Base-by-base conservation (phyloP, 2,113 vertebrate species). In the Thalassoma bifasciatum region DNA sequence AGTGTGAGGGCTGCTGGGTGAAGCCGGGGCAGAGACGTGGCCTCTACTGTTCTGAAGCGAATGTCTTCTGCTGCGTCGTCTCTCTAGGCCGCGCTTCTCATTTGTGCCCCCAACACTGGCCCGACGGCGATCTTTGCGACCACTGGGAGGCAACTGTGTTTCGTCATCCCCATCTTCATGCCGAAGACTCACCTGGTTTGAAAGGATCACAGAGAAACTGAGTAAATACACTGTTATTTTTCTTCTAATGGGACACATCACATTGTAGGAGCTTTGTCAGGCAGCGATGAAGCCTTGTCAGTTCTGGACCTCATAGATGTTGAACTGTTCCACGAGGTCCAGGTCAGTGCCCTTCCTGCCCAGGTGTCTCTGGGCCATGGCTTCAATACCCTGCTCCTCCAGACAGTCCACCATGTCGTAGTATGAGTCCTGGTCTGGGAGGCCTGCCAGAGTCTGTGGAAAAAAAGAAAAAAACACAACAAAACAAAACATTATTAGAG, bases 371-470 rank as follows among this genome's bases (percentile, higher is more conserved):
- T 96, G 95, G 44, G 95, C 95, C 90, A 96, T 92, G 2, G 86
- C 85, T 62, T 97, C 97, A 0, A 99, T 96, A 78, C 96, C 93
- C 79, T 98, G 94, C 77, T 99, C 98, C 92, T 99, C 98, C 87
- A 99, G 94, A 92, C 94, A 96, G 93, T 99, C 98, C 84, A 97
- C 96, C 89, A 98, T 94, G 0, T 99, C 97, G 8, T 98, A 99
- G 94, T 96, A 99, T 12, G 95, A 95, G 89, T 99, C 98, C 89
- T 99, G 97, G 86, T 99, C 98, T 84, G 97, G 94, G 82, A 99
- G 92, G 36, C 95, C 95, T 2, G 95, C 95, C 83, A 99, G 91
- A 0, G 95, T 98, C 98, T 99, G 86, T 51, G n/a, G n/a, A n/a
- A n/a, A 54, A 71, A 57, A 71, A 57, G 66, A 11, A 58, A 14